phyloP scores from a whole-genome alignment of 2,113 vertebrate genomes.

The Cynocephalus volans region DNA sequence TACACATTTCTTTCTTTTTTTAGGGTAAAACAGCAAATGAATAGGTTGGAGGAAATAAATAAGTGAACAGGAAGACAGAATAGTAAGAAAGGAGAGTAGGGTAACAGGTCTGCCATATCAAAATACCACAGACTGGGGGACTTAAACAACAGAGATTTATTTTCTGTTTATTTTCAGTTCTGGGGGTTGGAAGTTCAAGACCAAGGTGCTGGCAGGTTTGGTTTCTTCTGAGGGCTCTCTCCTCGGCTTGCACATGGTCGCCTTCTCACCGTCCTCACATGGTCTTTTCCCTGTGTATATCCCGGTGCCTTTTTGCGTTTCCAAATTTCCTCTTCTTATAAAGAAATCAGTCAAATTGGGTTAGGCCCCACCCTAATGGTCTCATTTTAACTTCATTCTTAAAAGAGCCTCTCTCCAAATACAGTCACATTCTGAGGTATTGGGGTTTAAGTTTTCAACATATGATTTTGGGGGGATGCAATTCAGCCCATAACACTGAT shows the following conservation, averaged over 20 bases:
- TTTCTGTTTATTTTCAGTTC: background rate
- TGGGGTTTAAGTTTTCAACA: background rate
- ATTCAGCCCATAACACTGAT: fast-evolving
- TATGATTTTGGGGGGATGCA: background rate
- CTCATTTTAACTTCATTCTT: background rate
- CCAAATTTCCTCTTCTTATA: background rate
- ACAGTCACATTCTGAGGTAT: background rate
- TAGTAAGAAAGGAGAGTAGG: background rate
- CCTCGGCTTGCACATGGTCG: background rate
- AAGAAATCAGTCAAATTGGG: background rate
- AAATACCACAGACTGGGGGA: background rate
- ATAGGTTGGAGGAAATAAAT: background rate
- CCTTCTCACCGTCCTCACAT: background rate
- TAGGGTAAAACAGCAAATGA: background rate
- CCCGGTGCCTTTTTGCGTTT: background rate
- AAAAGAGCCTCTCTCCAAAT: background rate
- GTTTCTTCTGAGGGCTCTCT: background rate
- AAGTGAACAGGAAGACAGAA: background rate
- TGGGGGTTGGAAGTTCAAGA: background rate
- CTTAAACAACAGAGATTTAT: background rate
- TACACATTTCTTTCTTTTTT: background rate
- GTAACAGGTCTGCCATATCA: background rate
- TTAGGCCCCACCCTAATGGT: background rate
- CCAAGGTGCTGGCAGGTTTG: background rate
- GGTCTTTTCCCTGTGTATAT: background rate